Evolutionary conservation across 1,140 invertebrate genomes (phyloP).

Genomic region (Luehdorfia chinensis): DNA sequence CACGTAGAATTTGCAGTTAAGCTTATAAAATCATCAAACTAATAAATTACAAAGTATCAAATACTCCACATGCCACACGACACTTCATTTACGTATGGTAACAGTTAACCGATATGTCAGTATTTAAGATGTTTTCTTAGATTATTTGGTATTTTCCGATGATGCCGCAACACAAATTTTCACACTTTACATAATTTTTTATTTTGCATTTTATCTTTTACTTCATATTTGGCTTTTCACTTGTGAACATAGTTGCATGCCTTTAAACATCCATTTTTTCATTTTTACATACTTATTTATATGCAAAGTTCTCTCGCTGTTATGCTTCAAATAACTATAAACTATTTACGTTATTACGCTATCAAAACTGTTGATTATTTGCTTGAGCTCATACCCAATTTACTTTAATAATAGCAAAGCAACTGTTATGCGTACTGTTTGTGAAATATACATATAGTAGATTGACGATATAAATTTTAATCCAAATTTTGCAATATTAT

Average conservation of each 20-base stretch:
- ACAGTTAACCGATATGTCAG: constrained; percentile 25
- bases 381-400: constrained; percentile 61
- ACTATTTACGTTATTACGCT: too few species aligned
- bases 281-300: background rate
- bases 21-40: constrained; percentile 63
- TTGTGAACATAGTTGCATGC: background rate
- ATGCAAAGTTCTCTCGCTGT: too few species aligned
- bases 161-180: constrained; percentile 11
- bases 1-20: constrained; percentile 61
- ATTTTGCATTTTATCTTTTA: background rate
- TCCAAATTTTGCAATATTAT: constrained; percentile 22
- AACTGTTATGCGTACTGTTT: constrained; percentile 74
- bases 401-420: constrained; percentile 44
- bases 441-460: constrained; percentile 26
- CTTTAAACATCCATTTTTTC: background rate
- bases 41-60: constrained; percentile 45
- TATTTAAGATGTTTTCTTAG: constrained; percentile 74
- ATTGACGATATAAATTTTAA: constrained; percentile 2
- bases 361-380: too few species aligned
- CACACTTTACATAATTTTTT: constrained; percentile 14
- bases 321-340: too few species aligned
- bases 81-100: constrained; percentile 28
- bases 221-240: constrained; percentile 6
- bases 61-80: constrained; percentile 52
- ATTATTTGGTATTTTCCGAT: constrained; percentile 11